Base-by-base conservation (phyloP, 2,113 vertebrate species). In the Equus przewalskii region DNA sequence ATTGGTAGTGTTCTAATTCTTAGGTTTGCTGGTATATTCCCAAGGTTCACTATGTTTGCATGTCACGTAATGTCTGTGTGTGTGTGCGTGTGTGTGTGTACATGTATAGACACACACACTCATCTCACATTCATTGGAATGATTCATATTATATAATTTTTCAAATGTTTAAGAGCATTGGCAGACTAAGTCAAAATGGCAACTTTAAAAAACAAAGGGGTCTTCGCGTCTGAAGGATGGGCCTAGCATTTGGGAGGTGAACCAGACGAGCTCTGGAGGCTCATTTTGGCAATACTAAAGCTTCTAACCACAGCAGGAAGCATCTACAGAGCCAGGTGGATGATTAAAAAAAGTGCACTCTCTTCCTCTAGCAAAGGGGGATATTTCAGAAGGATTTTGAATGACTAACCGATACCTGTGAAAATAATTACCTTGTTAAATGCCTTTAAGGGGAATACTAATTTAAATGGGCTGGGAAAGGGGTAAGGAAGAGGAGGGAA, bases 151-250 rank as follows among this genome's bases (percentile, higher is more conserved):
- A 82, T 6, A 69, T 14, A 7, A 49, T 79, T 64, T 62, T 69
- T 60, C 22, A 33, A 94, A 81, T 58, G 12, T 65, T 82, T 79
- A 91, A 46, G n/a, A 91, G n/a, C 28, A 73, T 49, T 92, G 56
- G 46, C 67, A 92, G 49, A n/a, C 70, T 75, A 91, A 67, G 44
- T 33, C 62, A 91, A 97, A 88, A 89, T 4, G 65, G 9, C 67
- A 87, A 58, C 44, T 54, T 56, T 88, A 49, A 72, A 91, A 94
- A 82, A 64, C 75, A 72, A 85, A 6, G 9, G 36, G 36, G 76
- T 76, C 44, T 81, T 87, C 54, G 49, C 49, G 41, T 69, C n/a
- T 62, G 49, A 95, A 73, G 28, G 64, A 62, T n/a, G 5, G 72
- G 13, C 24, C 49, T 44, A 89, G n/a, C 82, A 73, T 78, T 72